phyloP scores from a whole-genome alignment of 2,888 invertebrate species.

The Aphidoletes aphidimyza region DNA sequence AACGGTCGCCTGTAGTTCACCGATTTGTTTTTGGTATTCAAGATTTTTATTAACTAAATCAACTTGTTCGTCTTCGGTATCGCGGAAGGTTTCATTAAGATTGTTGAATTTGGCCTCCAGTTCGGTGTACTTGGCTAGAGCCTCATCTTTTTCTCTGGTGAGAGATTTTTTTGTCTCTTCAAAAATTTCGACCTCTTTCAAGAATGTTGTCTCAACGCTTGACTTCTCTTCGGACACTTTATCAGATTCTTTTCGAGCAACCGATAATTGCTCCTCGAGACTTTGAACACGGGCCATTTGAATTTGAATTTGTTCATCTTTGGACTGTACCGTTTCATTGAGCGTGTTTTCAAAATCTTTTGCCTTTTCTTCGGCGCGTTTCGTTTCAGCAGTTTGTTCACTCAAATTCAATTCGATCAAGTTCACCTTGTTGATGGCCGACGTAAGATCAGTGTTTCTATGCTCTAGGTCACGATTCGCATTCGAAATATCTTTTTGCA shows the following conservation, averaged over 20 bases:
- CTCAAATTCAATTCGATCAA: slow-evolving; percentile 68
- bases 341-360: slow-evolving; percentile 57
- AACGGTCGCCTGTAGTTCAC: background rate
- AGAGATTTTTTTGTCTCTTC: background rate
- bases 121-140: background rate
- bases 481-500: slow-evolving; percentile 67
- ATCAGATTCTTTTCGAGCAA: background rate
- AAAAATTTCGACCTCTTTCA: background rate
- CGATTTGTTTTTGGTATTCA: slow-evolving; percentile 31
- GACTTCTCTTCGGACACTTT: background rate
- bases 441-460: slow-evolving; percentile 68
- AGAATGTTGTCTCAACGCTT: background rate
- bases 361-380: slow-evolving; percentile 68
- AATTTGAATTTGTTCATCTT: background rate
- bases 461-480: slow-evolving; percentile 68
- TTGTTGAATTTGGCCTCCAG: background rate
- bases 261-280: background rate
- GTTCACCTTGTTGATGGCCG: slow-evolving; percentile 68
- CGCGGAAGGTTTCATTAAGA: background rate
- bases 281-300: background rate
- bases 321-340: slow-evolving; percentile 26
- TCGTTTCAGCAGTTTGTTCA: slow-evolving; percentile 68
- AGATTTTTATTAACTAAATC: slow-evolving; percentile 56
- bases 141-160: background rate
- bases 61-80: slow-evolving; percentile 56